Evolutionary conservation across 2,797 vertebrate species (phyloP).

Genomic region (Euphonia xanthogaster): DNA sequence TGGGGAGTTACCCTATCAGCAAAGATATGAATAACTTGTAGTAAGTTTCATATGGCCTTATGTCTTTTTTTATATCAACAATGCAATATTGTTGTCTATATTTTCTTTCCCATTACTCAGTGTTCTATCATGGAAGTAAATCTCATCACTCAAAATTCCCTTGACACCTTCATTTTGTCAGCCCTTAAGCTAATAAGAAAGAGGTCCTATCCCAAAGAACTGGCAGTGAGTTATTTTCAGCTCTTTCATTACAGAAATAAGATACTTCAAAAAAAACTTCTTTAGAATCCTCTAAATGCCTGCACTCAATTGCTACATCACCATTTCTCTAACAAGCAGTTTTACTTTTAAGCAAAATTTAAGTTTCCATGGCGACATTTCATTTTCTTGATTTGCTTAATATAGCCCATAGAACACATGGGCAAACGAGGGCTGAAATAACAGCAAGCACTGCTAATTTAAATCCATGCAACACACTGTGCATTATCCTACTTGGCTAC

Average conservation of each 20-base stretch:
- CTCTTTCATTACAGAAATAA: not conserved
- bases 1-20: not conserved
- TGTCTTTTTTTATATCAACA: not conserved
- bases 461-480: not conserved
- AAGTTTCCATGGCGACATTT: not conserved
- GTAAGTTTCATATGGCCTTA: not conserved
- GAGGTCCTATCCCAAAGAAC: not conserved
- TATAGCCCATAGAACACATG: not conserved
- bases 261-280: not conserved
- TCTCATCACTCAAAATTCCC: not conserved
- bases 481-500: not conserved
- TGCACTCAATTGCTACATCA: not conserved
- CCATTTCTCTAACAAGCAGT: not conserved
- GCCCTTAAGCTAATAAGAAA: not conserved
- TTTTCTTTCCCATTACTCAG: not conserved
- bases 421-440: not conserved
- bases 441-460: not conserved
- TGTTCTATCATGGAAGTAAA: not conserved
- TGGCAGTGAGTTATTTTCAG: not conserved
- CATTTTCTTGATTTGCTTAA: conserved; percentile 5
- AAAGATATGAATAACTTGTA: not conserved
- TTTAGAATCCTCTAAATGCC: not conserved
- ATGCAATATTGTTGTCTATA: not conserved
- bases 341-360: not conserved
- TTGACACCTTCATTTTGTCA: not conserved